Base-by-base conservation (phyloP, 1,140 invertebrate genomes). In the Nautilus pompilius region DNA sequence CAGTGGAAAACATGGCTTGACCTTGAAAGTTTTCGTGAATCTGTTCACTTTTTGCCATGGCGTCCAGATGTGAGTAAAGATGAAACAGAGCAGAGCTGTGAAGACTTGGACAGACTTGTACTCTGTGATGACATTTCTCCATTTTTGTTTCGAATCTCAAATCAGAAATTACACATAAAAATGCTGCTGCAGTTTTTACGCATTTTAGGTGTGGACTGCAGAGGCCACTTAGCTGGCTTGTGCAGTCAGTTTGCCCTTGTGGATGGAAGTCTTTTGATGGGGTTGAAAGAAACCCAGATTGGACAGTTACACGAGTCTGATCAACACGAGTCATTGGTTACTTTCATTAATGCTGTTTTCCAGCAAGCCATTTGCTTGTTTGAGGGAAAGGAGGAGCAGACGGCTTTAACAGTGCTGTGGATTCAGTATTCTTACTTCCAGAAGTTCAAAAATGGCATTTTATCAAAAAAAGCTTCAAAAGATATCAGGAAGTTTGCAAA, bases 61-160 rank as follows among this genome's bases (percentile, higher is more conserved):
- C 67, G 72, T 75, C 77, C 79, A 29, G 74, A 80, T 69, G 28
- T 66, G 13, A 63, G 55, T 33, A 65, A 72, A 48, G 76, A 72
- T 41, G 74, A 81, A 46, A 82, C 76, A 24, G 72, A 81, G 32
- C 80, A 82, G 15, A 82, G 84, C 51, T 80, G 80, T 71, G 83
- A 85, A 60, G 85, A 86, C 73, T 65, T 78, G 4, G 84, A 86
- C 28, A 69, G 85, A 49, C 68, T 82, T 49, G 82, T 86, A 30
- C 60, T 82, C 1, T 79, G 81, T 68, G 84, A 85, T 62, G 83
- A 85, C 69, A 70, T 86, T 5, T 63, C 69, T 15, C 73, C 72
- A 5, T 67, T 71, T 53, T 58, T 85, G 20, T 81, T 84, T 62
- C 45, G 46, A 20, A 56, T 85, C 1, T 51, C 68, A 13, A 58